Percentiles rank a stretch among this genome's conserved stretches.
These are phyloP conservation scores for Coregonus clupeaformis DNA, from an alignment of 2,113 vertebrate species.

Conservation along the genomic window DNA sequence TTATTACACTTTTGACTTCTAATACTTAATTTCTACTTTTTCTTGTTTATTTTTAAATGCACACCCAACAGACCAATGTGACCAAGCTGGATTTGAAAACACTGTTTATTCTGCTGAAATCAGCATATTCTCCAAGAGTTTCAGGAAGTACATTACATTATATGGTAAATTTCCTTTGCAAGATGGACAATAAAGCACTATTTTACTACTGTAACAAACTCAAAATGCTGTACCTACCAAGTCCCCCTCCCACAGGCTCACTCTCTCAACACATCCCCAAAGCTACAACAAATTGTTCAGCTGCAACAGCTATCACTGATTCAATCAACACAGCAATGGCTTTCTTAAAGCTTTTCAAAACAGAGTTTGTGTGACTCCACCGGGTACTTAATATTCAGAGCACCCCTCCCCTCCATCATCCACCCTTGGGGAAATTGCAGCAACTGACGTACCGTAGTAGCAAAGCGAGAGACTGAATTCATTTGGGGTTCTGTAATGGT, in stretches of 20 bases:
- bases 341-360: neutral
- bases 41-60: no score
- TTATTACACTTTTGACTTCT: no score
- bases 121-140: neutral
- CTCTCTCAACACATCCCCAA: neutral
- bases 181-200: no score
- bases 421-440: conserved; percentile 10
- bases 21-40: no score
- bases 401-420: neutral
- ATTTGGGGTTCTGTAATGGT: conserved; percentile 16
- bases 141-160: neutral
- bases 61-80: neutral
- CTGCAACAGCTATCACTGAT: conserved; percentile 33
- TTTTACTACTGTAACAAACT: neutral
- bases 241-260: neutral
- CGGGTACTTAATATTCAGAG: neutral
- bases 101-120: neutral
- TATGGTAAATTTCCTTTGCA: neutral
- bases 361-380: conserved; percentile 18
- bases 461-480: conserved; percentile 11
- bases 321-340: conserved; percentile 26
- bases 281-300: conserved; percentile 25
- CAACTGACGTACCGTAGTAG: neutral
- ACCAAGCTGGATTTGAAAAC: neutral
- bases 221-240: conserved; percentile 6